phyloP scores from a whole-genome alignment of 2,113 vertebrate species.

The Psophia crepitans region DNA sequence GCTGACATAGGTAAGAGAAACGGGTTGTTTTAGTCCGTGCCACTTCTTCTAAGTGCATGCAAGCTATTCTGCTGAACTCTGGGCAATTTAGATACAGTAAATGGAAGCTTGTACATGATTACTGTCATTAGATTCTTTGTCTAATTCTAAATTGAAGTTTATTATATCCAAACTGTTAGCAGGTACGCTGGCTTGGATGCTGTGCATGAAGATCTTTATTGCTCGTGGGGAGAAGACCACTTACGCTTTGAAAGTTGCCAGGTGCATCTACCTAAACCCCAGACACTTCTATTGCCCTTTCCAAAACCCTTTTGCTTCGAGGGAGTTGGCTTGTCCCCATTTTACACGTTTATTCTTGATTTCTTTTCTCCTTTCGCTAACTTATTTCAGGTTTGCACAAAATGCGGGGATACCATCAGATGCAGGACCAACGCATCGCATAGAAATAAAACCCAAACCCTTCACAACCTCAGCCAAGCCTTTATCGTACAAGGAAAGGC shows the following conservation, averaged over 20 bases:
- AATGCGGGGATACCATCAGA: background rate
- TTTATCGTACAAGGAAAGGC: background rate
- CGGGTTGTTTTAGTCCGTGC: background rate
- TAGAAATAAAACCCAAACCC: background rate
- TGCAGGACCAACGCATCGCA: background rate
- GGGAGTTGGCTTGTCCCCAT: background rate
- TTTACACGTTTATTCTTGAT: background rate
- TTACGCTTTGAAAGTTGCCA: background rate
- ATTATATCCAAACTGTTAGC: constrained; percentile 47
- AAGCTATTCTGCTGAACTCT: constrained; percentile 25
- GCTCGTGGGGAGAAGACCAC: background rate
- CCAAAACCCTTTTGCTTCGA: background rate
- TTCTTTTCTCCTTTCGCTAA: background rate
- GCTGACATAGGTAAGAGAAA: constrained; percentile 6
- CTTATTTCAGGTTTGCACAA: background rate
- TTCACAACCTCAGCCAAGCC: background rate
- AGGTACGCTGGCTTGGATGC: background rate
- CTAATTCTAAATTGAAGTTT: constrained; percentile 52
- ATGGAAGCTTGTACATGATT: constrained; percentile 41
- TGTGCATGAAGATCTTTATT: background rate
- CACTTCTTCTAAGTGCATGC: constrained; percentile 11
- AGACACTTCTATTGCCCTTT: background rate
- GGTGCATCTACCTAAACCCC: background rate
- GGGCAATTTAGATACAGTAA: constrained; percentile 50
- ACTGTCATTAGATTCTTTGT: constrained; percentile 41